Base-by-base conservation (phyloP, 1,140 invertebrate genomes). In the Drosophila sproati region DNA sequence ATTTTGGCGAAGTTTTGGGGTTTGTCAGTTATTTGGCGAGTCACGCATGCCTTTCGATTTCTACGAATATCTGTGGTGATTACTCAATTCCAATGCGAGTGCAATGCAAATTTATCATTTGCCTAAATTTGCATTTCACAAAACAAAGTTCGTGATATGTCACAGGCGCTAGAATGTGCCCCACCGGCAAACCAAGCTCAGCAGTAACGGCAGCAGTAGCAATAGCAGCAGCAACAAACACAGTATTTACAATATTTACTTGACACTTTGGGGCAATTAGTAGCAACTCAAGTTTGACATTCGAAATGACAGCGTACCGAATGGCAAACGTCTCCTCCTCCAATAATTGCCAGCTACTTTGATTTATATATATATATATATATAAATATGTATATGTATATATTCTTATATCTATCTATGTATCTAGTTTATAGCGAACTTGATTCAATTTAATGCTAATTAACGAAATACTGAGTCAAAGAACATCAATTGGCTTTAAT, bases 81-180 rank as follows among this genome's bases (percentile, higher is more conserved):
- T 85, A 63, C 81, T 86, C 78, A 85, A 86, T 80, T 73, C 29
- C 5, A 81, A 73, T 69, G 78, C 78, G 73, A 80, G 73, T 67
- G 37, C 78, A 70, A 85, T 85, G 81, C 82, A 85, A 85, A 86
- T 85, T 54, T 54, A 81, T 69, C 71, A 39, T 61, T 60, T 61
- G 48, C 50, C 57, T 31, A 64, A 70, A 82, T 85, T 85, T 85
- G 81, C 81, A 85, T 85, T 86, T 85, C 79, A 60, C 64, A 51
- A 61, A 60, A 45, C 67, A 80, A 60, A 81, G 78, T 81, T 81
- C 81, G 81, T 85, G 81, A 85, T 85, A 85, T 85, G 81, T 85
- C 81, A 85, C 82, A 79, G 82, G 82, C 81, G 81, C 86, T 85
- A 85, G 81, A 85, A 85, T 86, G 82, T 78, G 74, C 66, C 51